These are phyloP conservation scores for Oxyscelio sp. DNA, from an alignment of 2,888 invertebrate genomes.

Conservation along the genomic window DNA sequence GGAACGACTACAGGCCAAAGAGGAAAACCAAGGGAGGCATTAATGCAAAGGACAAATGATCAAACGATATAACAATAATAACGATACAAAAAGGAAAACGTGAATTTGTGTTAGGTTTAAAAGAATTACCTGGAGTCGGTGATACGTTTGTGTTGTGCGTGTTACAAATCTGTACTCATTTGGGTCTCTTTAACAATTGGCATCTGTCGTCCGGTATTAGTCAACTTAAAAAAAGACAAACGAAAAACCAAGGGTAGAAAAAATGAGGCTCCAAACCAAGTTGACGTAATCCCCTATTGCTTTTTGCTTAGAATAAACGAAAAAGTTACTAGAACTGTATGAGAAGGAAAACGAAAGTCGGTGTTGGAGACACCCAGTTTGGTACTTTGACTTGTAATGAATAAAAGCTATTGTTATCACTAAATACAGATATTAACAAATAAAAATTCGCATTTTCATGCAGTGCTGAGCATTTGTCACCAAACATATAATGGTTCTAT, in stretches of 20 bases:
- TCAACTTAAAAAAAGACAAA: constrained; percentile 88
- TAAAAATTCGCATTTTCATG: constrained; percentile 64
- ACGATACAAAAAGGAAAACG: constrained; percentile 62
- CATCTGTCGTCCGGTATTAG: constrained; percentile 88
- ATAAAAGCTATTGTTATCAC: constrained; percentile 28
- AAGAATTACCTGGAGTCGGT: constrained; percentile 88
- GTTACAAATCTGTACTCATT: constrained; percentile 88
- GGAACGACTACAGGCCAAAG: too few species aligned
- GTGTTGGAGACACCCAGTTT: constrained; percentile 53
- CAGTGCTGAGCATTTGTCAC: constrained; percentile 53
- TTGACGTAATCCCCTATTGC: constrained; percentile 55
- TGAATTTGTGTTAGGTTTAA: constrained; percentile 81
- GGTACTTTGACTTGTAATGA: constrained; percentile 55
- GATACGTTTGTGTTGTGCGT: constrained; percentile 87
- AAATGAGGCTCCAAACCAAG: constrained; percentile 68
- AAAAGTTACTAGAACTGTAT: constrained; percentile 8
- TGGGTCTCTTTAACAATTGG: constrained; percentile 88
- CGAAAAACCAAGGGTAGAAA: constrained; percentile 84
- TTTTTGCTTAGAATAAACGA: background rate
- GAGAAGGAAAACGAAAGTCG: constrained; percentile 1
- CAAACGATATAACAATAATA: constrained; percentile 38
- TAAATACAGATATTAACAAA: constrained; percentile 40
- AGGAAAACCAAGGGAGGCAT: constrained; percentile 55
- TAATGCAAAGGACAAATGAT: constrained; percentile 50
- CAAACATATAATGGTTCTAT: constrained; percentile 40